phyloP scores from a whole-genome alignment of 2,888 invertebrate species.

The Dusona sp. region DNA sequence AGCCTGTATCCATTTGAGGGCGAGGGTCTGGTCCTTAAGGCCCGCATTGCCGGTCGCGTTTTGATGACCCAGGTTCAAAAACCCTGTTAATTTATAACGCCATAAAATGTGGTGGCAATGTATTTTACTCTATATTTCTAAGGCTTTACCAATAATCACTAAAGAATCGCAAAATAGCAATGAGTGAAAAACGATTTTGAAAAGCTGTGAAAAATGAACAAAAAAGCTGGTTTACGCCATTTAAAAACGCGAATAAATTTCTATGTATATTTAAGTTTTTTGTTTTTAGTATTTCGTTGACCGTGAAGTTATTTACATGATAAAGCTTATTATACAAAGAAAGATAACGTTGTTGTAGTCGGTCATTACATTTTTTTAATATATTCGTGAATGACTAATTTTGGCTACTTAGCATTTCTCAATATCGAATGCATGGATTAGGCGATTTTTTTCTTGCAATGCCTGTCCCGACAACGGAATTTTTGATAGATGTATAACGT shows the following conservation, averaged over 20 bases:
- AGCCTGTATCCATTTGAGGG: constrained; percentile 60
- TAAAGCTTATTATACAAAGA: neutral
- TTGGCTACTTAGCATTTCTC: too few relatives aligned
- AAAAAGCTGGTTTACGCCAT: too few relatives aligned
- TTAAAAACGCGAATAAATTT: neutral
- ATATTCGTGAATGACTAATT: neutral
- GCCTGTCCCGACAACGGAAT: too few relatives aligned
- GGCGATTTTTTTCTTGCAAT: neutral
- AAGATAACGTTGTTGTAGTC: neutral
- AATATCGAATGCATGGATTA: too few relatives aligned
- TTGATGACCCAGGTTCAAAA: constrained; percentile 50
- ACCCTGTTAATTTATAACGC: constrained; percentile 31
- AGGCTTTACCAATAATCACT: neutral
- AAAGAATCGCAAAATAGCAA: neutral
- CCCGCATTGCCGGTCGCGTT: constrained; percentile 66
- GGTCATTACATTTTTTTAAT: neutral
- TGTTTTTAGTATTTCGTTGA: neutral
- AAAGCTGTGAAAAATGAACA: too few relatives aligned
- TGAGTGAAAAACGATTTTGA: neutral
- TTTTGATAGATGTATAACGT: too few relatives aligned
- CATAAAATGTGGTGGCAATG: neutral
- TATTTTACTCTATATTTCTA: too few relatives aligned
- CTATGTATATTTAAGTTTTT: neutral
- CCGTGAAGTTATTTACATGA: neutral
- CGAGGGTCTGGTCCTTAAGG: constrained; percentile 64